These are phyloP conservation scores for Acleris holmiana DNA, from an alignment of 2,888 invertebrate genomes.

Conservation along the genomic window DNA sequence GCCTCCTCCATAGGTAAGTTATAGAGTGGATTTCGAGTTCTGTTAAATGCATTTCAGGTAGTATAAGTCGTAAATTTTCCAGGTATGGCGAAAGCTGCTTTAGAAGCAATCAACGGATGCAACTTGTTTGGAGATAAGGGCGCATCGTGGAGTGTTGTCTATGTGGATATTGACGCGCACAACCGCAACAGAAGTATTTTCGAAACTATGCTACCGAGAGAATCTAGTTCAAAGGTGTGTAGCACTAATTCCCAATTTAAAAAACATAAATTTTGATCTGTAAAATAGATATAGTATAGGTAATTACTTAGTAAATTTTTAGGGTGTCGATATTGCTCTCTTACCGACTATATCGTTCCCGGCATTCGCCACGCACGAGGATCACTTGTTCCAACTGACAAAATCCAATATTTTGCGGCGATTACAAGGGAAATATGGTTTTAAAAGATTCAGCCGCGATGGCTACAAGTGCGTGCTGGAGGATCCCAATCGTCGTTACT, in stretches of 20 bases:
- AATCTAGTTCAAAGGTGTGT: constrained; percentile 97
- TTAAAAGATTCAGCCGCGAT: constrained; percentile 97
- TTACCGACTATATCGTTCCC: constrained; percentile 98
- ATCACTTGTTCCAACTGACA: constrained; percentile 92
- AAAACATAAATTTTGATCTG: neutral
- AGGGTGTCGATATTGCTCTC: constrained; percentile 97
- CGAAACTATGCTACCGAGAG: constrained; percentile 98
- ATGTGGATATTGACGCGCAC: constrained; percentile 99
- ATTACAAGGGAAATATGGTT: constrained; percentile 95
- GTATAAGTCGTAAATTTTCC: constrained; percentile 32
- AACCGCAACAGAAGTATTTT: constrained; percentile 99
- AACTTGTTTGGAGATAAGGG: constrained; percentile 99
- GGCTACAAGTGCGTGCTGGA: constrained; percentile 96
- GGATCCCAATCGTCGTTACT: constrained; percentile 90
- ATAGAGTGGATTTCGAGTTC: neutral
- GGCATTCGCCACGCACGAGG: constrained; percentile 98
- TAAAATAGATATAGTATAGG: neutral
- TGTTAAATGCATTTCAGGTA: neutral
- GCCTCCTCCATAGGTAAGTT: constrained; percentile 96
- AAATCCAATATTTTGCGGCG: constrained; percentile 92
- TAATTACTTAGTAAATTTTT: constrained; percentile 44
- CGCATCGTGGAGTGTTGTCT: constrained; percentile 98
- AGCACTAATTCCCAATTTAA: neutral
- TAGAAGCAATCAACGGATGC: constrained; percentile 99
- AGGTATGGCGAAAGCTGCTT: constrained; percentile 97